Evolutionary conservation across 2,797 vertebrate genomes (phyloP).

Genomic region (Microchirus variegatus): DNA sequence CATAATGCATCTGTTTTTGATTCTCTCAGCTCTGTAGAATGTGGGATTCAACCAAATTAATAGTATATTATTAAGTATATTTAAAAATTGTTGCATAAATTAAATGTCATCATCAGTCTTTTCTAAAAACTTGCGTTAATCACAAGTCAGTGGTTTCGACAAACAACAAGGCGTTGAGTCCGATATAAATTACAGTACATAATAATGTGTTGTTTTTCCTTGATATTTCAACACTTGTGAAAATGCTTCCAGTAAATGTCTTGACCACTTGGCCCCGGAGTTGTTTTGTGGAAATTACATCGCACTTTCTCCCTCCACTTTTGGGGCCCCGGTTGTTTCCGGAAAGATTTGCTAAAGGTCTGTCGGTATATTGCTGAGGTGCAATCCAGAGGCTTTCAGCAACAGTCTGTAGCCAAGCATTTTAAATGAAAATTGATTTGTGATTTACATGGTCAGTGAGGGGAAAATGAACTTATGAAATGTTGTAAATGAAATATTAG

Average conservation of each 20-base stretch:
- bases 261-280: constrained; percentile 67
- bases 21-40: constrained; percentile 33
- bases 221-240: constrained; percentile 61
- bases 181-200: constrained; percentile 40
- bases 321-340: constrained; percentile 50
- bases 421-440: constrained; percentile 99
- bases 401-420: constrained; percentile 95
- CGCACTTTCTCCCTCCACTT: constrained; percentile 50
- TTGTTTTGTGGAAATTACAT: constrained; percentile 74
- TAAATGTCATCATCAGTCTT: constrained; percentile 10
- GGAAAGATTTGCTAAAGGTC: constrained; percentile 89
- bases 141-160: constrained; percentile 17
- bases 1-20: constrained; percentile 28
- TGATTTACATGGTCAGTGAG: constrained; percentile 99
- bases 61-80: not conserved
- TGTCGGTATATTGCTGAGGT: constrained; percentile 85
- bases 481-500: constrained; percentile 99
- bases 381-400: constrained; percentile 89
- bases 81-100: not conserved
- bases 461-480: constrained; percentile 99
- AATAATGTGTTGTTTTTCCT: constrained; percentile 53
- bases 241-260: constrained; percentile 61
- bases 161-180: constrained; percentile 25
- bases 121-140: constrained; percentile 29
- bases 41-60: constrained; percentile 21